Conservation (phyloP, 2,797 vertebrate genomes). For the Buphagus erythrorhynchus region DNA sequence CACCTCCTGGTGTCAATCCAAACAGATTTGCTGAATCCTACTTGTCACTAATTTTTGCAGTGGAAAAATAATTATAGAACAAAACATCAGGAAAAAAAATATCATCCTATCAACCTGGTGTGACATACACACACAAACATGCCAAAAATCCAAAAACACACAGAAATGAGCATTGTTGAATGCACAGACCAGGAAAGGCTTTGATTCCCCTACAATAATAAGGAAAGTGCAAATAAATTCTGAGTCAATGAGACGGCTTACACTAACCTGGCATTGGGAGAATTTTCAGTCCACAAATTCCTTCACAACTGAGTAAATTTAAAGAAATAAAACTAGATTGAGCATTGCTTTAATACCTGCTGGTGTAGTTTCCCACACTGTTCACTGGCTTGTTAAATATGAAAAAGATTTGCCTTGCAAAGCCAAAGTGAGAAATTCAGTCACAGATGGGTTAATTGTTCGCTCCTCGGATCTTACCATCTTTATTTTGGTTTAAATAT, state of each 20-base stretch:
- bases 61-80: conserved; percentile 35
- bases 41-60: conserved; percentile 8
- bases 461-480: background rate
- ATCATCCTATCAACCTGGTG: background rate
- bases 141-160: background rate
- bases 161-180: background rate
- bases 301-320: conserved; percentile 78
- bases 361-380: conserved; percentile 74
- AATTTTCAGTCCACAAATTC: conserved; percentile 78
- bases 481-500: conserved; percentile 39
- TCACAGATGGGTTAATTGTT: conserved; percentile 49
- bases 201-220: background rate
- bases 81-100: background rate
- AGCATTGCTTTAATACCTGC: conserved; percentile 78
- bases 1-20: background rate
- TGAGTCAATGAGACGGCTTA: conserved; percentile 69
- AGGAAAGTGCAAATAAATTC: conserved; percentile 72
- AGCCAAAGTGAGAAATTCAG: conserved; percentile 31
- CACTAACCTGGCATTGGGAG: conserved; percentile 72
- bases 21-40: conserved; percentile 25
- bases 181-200: background rate
- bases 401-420: conserved; percentile 74
- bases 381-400: conserved; percentile 81
- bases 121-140: background rate
- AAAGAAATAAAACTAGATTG: conserved; percentile 81